Evolutionary conservation across 1,140 invertebrate species (phyloP).

Genomic region (Maconellicoccus hirsutus): DNA sequence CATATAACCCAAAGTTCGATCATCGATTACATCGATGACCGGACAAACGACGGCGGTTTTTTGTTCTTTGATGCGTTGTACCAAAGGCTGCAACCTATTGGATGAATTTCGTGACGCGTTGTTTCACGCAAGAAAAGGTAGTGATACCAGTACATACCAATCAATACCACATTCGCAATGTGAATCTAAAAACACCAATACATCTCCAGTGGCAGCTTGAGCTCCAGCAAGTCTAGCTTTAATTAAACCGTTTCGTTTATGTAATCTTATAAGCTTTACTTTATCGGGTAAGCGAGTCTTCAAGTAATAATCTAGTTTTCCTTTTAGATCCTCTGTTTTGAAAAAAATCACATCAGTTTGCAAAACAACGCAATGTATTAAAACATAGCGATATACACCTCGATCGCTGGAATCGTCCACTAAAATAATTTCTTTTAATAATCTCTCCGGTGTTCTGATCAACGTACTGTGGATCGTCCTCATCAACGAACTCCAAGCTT

Average conservation of each 20-base stretch:
- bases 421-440: conserved; percentile 79
- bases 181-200: conserved; percentile 81
- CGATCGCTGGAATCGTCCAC: conserved; percentile 88
- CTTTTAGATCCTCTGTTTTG: conserved; percentile 34
- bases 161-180: conserved; percentile 83
- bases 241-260: conserved; percentile 65
- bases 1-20: conserved; percentile 48
- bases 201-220: conserved; percentile 58
- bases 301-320: conserved; percentile 66
- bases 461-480: conserved; percentile 76
- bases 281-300: conserved; percentile 46
- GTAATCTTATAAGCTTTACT: conserved; percentile 54
- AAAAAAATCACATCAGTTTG: conserved; percentile 51
- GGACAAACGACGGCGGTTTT: conserved; percentile 73
- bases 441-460: conserved; percentile 59
- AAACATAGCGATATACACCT: conserved; percentile 38
- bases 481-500: conserved; percentile 81
- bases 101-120: neutral
- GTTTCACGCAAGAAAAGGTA: conserved; percentile 30
- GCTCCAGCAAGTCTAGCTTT: conserved; percentile 78
- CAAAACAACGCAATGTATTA: neutral
- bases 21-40: conserved; percentile 90
- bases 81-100: neutral
- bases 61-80: conserved; percentile 48
- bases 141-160: too few relatives aligned